A percentile compares a stretch with the other conserved stretches of the same genome.
Evolutionary conservation across 2,113 vertebrate species (phyloP).

Genomic region (Fulmarus glacialis): DNA sequence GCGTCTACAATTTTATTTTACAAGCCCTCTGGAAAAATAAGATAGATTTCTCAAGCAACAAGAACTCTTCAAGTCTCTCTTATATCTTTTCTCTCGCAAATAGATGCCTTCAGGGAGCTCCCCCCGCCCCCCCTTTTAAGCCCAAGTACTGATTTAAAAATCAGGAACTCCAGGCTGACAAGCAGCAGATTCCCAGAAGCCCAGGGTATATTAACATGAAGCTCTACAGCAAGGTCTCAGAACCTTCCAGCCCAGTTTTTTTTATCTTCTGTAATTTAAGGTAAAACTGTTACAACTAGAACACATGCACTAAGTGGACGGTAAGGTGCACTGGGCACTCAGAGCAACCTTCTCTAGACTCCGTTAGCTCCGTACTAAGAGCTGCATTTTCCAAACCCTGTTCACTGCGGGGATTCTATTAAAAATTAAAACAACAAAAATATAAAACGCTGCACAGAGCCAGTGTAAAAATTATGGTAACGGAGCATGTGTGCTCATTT

Average conservation of each 20-base stretch:
- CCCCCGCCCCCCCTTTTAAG: background rate
- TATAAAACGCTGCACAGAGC: background rate
- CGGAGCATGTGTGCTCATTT: background rate
- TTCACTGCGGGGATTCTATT: background rate
- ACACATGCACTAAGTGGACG: background rate
- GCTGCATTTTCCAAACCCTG: background rate
- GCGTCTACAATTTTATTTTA: background rate
- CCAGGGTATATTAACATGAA: conserved; percentile 4
- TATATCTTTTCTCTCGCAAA: background rate
- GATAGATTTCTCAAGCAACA: background rate
- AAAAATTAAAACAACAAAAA: conserved; percentile 1
- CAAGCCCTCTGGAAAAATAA: background rate
- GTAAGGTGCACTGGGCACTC: background rate
- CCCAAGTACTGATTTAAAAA: background rate
- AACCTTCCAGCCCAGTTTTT: background rate
- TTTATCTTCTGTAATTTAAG: conserved; percentile 24
- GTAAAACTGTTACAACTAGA: conserved; percentile 10
- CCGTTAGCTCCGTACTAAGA: background rate
- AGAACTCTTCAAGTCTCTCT: background rate
- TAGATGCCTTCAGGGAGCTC: background rate
- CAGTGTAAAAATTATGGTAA: background rate
- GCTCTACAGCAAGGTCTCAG: background rate
- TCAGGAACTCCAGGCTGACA: background rate
- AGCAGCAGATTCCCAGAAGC: conserved; percentile 2
- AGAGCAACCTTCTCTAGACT: background rate